A percentile compares a stretch with the other conserved stretches of the same genome.
Conservation (phyloP, 1,140 invertebrate genomes). For the Drosophila arizonae region DNA sequence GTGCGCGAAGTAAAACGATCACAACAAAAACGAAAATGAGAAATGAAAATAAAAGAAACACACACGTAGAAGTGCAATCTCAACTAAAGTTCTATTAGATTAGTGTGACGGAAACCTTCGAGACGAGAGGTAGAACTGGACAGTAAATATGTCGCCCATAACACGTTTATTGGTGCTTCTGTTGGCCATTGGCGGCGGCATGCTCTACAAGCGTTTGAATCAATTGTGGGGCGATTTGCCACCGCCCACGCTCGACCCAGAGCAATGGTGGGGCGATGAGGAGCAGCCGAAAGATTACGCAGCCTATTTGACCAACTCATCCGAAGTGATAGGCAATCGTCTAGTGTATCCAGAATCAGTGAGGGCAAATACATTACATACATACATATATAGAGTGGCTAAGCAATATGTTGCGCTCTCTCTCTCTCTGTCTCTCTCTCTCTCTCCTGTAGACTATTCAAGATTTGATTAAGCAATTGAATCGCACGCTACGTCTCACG, state of each 20-base stretch:
- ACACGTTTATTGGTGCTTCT: conserved; percentile 59
- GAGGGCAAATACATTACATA: background rate
- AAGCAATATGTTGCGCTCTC: too few relatives aligned
- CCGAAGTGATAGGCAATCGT: conserved; percentile 62
- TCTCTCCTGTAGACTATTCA: conserved; percentile 57
- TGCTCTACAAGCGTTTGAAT: conserved; percentile 59
- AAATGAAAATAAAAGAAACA: conserved; percentile 2
- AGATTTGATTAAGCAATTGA: conserved; percentile 53
- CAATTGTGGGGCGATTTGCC: conserved; percentile 54
- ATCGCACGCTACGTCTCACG: conserved; percentile 57
- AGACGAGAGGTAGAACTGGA: conserved; percentile 11
- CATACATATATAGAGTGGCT: background rate
- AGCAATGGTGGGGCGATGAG: conserved; percentile 79
- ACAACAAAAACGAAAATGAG: conserved; percentile 7
- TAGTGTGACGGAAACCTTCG: conserved; percentile 46
- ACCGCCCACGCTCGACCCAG: conserved; percentile 44
- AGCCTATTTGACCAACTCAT: conserved; percentile 67
- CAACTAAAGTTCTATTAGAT: conserved; percentile 19
- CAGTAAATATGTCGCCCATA: conserved; percentile 40
- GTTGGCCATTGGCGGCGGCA: conserved; percentile 59
- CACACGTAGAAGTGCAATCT: conserved; percentile 10
- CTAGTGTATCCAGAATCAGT: conserved; percentile 62
- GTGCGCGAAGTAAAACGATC: conserved; percentile 30
- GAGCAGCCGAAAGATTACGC: conserved; percentile 64
- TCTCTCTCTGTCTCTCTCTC: background rate